Evolutionary conservation across 2,797 vertebrate species (phyloP).

Genomic region (Apogon hyalosoma): DNA sequence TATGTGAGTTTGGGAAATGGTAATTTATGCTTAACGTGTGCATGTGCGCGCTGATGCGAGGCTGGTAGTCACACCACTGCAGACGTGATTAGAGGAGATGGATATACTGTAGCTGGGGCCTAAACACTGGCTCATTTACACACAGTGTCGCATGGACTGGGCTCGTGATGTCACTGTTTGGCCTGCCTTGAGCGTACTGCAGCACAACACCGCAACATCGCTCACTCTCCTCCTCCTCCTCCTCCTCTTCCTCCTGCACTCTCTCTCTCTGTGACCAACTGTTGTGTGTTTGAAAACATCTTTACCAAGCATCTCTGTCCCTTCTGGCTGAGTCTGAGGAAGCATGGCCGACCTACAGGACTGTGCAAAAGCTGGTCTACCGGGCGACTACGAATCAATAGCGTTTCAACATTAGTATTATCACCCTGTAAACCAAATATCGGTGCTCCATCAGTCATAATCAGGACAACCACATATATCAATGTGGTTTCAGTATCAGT

Average conservation of each 20-base stretch:
- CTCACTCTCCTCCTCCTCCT: neutral
- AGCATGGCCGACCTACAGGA: neutral
- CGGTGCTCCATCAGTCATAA: too few relatives aligned
- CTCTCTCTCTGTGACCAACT: constrained; percentile 20
- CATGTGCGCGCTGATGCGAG: constrained; percentile 2
- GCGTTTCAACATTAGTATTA: too few relatives aligned
- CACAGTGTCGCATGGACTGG: constrained; percentile 4
- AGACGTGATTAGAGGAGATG: constrained; percentile 15
- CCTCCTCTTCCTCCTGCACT: neutral
- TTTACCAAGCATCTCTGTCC: neutral
- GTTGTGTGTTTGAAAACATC: constrained; percentile 22
- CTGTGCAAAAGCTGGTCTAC: too few relatives aligned
- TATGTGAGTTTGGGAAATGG: neutral
- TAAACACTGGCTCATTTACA: constrained; percentile 10
- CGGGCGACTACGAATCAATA: too few relatives aligned
- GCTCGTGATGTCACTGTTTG: constrained; percentile 22
- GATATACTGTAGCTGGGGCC: neutral
- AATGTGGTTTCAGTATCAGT: too few relatives aligned
- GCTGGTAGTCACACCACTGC: constrained; percentile 11
- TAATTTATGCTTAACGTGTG: constrained; percentile 14
- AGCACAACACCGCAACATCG: neutral
- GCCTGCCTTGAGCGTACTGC: constrained; percentile 10
- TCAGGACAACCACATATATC: too few relatives aligned
- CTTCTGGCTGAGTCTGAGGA: constrained; percentile 5
- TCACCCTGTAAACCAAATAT: too few relatives aligned